Base-by-base conservation (phyloP, 2,888 invertebrate genomes). In the Xanthia togata region DNA sequence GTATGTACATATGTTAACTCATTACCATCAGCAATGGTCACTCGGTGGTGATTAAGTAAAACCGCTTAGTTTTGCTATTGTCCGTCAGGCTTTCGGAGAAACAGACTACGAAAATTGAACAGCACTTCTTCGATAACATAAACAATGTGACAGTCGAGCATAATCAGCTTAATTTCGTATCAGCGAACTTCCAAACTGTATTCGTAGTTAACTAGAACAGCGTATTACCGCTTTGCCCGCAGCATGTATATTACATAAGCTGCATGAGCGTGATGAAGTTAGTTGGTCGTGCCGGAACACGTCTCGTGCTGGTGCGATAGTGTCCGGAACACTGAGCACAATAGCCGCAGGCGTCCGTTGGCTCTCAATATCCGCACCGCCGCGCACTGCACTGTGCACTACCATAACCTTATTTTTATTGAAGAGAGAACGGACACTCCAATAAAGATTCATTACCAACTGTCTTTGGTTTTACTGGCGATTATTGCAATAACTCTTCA, bases 311-410 rank as follows among this genome's bases (percentile, higher is more conserved):
- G 26, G 62, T 47, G 31, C 60, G 76, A 79, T 73, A 81, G 57
- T 76, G 59, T 76, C 64, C 77, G 79, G 77, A 78, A 71, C 82
- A 74, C 76, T 81, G 88, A 73, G 81, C 85, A 89, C 89, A 89
- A 89, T 87, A 82, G 83, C 87, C 82, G 75, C 83, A 80, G 82
- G 84, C 82, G 75, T 82, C 81, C 83, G 86, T 76, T 78, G 85
- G 84, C 86, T 89, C 84, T 80, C 89, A 91, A 91, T 92, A 92
- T 90, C 91, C 92, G 91, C 87, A 70, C 81, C 84, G 73, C 76
- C 87, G 87, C 77, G 41, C 72, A 73, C 84, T 87, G 41, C 72
- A 73, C 84, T 87, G 79, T 71, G 72, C 83, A 77, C 76, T 77
- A 70, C 31, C 55, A 67, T 73, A 81, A 77, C 70, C 65, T 57